phyloP scores from a whole-genome alignment of 2,888 invertebrate species.

The Argyresthia albistria region DNA sequence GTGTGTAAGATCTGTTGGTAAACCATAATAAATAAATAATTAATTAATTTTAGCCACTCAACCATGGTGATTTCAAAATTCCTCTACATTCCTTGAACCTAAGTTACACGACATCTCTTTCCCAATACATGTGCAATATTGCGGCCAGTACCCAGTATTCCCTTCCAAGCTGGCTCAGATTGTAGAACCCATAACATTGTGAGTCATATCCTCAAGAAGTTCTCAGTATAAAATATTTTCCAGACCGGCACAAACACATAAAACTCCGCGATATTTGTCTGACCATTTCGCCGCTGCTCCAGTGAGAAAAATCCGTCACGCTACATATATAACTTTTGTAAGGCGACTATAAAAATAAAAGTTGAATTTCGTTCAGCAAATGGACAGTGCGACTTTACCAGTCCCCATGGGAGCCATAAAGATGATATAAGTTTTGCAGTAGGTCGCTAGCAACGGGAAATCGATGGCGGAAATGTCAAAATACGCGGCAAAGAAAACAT shows the following conservation, averaged over 20 bases:
- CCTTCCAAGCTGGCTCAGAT: not conserved
- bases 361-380: conserved; percentile 16
- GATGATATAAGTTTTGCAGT: conserved; percentile 44
- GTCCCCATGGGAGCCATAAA: conserved; percentile 46
- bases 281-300: too few relatives aligned
- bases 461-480: conserved; percentile 51
- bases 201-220: not conserved
- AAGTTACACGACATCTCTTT: too few relatives aligned
- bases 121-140: too few relatives aligned
- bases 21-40: too few relatives aligned
- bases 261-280: too few relatives aligned
- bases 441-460: conserved; percentile 20
- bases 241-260: too few relatives aligned
- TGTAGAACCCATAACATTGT: not conserved
- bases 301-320: not conserved
- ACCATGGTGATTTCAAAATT: too few relatives aligned
- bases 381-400: conserved; percentile 33
- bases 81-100: too few relatives aligned
- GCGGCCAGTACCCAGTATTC: too few relatives aligned
- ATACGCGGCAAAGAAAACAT: conserved; percentile 11
- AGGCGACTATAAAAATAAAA: not conserved
- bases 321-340: not conserved
- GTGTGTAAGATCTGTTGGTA: too few relatives aligned
- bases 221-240: too few relatives aligned
- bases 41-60: too few relatives aligned